Evolutionary conservation across 1,140 invertebrate species (phyloP).

Genomic region (Cyphomyrmex costatus): DNA sequence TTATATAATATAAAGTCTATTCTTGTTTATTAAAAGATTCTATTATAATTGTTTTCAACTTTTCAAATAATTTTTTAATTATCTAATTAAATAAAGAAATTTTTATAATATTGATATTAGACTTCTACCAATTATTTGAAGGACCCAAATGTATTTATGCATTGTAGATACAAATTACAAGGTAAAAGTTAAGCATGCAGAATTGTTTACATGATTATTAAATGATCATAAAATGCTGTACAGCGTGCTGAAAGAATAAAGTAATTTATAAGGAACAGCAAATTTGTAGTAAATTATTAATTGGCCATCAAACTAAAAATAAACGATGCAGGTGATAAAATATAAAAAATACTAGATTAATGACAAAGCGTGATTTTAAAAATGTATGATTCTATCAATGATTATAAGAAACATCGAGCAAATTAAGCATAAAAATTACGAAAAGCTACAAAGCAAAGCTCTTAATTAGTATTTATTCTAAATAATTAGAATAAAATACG

Average conservation of each 20-base stretch:
- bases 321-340: neutral
- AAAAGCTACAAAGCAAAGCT: constrained; percentile 56
- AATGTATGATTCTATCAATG: constrained; percentile 29
- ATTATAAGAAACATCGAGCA: constrained; percentile 25
- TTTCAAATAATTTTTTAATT: neutral
- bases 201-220: constrained; percentile 26
- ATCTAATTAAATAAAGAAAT: constrained; percentile 6
- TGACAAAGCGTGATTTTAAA: constrained; percentile 44
- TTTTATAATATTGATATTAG: neutral
- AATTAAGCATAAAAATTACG: constrained; percentile 52
- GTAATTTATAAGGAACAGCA: constrained; percentile 11
- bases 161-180: constrained; percentile 51
- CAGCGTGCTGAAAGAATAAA: constrained; percentile 20
- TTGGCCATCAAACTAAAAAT: neutral
- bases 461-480: too few relatives aligned
- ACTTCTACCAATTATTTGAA: neutral
- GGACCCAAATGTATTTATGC: constrained; percentile 82
- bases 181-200: constrained; percentile 49
- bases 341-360: constrained; percentile 27
- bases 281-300: constrained; percentile 30
- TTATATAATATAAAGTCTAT: neutral
- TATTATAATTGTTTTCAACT: neutral
- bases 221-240: constrained; percentile 1
- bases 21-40: neutral
- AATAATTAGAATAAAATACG: constrained; percentile 32